Conservation (phyloP, 2,113 vertebrate species). For the Syngnathoides biaculeatus region DNA sequence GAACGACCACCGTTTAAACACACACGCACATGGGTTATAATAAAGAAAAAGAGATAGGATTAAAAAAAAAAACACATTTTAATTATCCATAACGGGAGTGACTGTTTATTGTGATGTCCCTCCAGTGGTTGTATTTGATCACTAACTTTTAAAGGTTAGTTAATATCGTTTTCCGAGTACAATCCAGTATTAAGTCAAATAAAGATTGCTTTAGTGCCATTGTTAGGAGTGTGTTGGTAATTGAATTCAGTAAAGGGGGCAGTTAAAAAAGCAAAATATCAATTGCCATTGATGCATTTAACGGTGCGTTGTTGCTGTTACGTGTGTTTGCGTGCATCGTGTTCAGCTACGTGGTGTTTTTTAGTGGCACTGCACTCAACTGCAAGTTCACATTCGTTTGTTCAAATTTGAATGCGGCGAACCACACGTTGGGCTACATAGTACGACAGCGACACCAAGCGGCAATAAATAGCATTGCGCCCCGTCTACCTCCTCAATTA, state of each 20-base stretch:
- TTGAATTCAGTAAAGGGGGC: no score
- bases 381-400: slow-evolving; percentile 27
- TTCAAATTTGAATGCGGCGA: slow-evolving; percentile 8
- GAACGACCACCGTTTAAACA: background rate
- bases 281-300: no score
- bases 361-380: slow-evolving; percentile 29
- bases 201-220: no score
- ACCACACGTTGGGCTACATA: background rate
- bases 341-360: slow-evolving; percentile 11
- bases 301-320: background rate
- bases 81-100: background rate
- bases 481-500: background rate
- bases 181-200: background rate
- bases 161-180: background rate
- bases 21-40: background rate
- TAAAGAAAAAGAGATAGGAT: background rate
- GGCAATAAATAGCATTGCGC: slow-evolving; percentile 1
- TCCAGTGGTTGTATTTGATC: background rate
- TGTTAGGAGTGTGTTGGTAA: no score
- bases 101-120: background rate
- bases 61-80: background rate
- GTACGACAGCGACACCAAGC: slow-evolving; percentile 28
- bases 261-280: no score
- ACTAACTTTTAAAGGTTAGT: background rate
- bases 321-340: slow-evolving; percentile 9